A percentile compares a stretch with the other conserved stretches of the same genome.
Evolutionary conservation across 2,113 vertebrate genomes (phyloP).

Genomic region (Salvator merianae): DNA sequence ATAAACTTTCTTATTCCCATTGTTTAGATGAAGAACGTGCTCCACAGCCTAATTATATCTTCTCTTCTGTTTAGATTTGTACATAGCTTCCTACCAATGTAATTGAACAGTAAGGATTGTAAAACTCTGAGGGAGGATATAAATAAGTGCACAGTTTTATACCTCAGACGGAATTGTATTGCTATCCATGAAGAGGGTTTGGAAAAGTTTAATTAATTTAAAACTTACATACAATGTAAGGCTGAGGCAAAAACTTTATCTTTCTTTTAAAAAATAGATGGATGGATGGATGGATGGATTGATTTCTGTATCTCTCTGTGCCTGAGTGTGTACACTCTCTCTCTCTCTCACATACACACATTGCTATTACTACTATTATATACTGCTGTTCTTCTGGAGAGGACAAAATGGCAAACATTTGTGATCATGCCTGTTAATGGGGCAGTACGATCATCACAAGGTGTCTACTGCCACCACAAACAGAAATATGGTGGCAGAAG

Average conservation of each 20-base stretch:
- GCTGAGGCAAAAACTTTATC: not conserved
- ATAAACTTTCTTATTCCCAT: conserved; percentile 47
- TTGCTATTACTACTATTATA: too few species aligned
- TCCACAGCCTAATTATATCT: conserved; percentile 53
- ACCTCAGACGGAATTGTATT: not conserved
- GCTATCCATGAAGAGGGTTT: not conserved
- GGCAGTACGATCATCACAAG: too few species aligned
- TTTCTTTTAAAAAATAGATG: not conserved
- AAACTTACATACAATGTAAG: not conserved
- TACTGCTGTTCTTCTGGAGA: too few species aligned
- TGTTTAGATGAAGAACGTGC: conserved; percentile 48
- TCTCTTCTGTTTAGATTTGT: conserved; percentile 33
- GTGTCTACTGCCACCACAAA: too few species aligned
- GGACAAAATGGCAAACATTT: too few species aligned
- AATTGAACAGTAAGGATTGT: conserved; percentile 27
- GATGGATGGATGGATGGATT: too few species aligned
- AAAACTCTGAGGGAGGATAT: not conserved
- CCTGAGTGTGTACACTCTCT: too few species aligned
- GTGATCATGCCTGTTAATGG: too few species aligned
- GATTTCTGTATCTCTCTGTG: too few species aligned
- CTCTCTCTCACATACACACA: too few species aligned
- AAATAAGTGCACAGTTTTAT: not conserved
- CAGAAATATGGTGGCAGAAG: too few species aligned
- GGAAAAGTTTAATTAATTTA: not conserved
- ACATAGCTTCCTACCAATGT: conserved; percentile 40